phyloP scores from a whole-genome alignment of 2,113 vertebrate genomes.

The Chaetops frenatus region DNA sequence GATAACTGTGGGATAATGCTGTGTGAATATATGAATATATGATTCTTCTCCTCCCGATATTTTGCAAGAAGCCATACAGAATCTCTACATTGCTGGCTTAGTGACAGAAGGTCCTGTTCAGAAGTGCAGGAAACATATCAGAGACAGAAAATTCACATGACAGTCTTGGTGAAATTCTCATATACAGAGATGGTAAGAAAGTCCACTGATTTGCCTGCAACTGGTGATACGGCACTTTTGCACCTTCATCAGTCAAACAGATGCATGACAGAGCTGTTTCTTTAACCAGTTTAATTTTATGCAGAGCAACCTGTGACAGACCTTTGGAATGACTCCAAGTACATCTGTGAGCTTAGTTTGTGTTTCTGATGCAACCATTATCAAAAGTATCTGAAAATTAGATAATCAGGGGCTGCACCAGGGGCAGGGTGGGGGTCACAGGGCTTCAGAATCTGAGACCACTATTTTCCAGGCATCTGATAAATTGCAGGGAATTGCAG shows the following conservation, averaged over 20 bases:
- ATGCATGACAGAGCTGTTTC: not conserved
- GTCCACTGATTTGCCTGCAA: not conserved
- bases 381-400: not conserved
- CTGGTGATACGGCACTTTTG: not conserved
- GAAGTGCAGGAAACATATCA: not conserved
- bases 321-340: not conserved
- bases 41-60: not conserved
- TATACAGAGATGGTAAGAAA: not conserved
- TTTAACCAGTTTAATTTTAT: not conserved
- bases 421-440: not conserved
- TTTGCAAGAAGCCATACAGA: not conserved
- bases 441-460: not conserved
- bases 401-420: not conserved
- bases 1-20: not conserved
- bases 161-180: not conserved
- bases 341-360: not conserved
- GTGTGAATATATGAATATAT: not conserved
- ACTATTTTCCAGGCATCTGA: not conserved
- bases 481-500: not conserved
- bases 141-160: not conserved
- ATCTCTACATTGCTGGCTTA: not conserved
- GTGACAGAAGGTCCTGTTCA: not conserved
- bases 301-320: not conserved
- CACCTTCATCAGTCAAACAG: not conserved
- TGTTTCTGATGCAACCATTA: not conserved